Base-by-base conservation (phyloP, 2,888 invertebrate species). In the Ischnura elegans region DNA sequence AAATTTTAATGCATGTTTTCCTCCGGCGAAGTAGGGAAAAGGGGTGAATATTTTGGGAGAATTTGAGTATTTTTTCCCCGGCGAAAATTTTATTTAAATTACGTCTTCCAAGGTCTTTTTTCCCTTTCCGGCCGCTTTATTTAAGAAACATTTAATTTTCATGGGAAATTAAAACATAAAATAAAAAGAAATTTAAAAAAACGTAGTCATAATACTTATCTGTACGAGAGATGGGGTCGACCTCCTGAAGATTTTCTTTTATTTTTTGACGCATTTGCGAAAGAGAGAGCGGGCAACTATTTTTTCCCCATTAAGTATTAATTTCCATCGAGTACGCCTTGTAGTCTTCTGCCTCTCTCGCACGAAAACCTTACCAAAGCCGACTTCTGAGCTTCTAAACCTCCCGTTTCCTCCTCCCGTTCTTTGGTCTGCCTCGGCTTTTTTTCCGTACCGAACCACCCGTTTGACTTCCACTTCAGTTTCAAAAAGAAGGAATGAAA, bases 121-220 rank as follows among this genome's bases (percentile, higher is more conserved):
- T n/a, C 16, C 4, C n/a, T 36, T n/a, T n/a, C 13, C 4, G n/a
- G 36, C 76, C 13, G 76, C 36, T 36, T 76, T 76, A 76, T 76
- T 76, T 76, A 76, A 76, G 87, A 55, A 55, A 55, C 90, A 90
- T 90, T 90, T 90, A 90, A 90, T 90, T 61, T 90, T 90, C 90
- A 61, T 90, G 61, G 61, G 55, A 90, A 90, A 66, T 21, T 55
- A 42, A 87, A 90, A 43, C 8, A 8, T n/a, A n/a, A n/a, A n/a
- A n/a, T 61, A 21, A 61, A 42, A 55, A 61, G 19, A 61, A 25
- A 25, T 6, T 3, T 6, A 87, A 13, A 45, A 1, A 86, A n/a
- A 4, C 21, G 55, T 19, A 19, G 55, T 4, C 76, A 76, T n/a
- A n/a, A n/a, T n/a, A n/a, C n/a, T n/a, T n/a, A n/a, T n/a, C n/a